phyloP scores from a whole-genome alignment of 2,797 vertebrate genomes.

The Euthynnus affinis region DNA sequence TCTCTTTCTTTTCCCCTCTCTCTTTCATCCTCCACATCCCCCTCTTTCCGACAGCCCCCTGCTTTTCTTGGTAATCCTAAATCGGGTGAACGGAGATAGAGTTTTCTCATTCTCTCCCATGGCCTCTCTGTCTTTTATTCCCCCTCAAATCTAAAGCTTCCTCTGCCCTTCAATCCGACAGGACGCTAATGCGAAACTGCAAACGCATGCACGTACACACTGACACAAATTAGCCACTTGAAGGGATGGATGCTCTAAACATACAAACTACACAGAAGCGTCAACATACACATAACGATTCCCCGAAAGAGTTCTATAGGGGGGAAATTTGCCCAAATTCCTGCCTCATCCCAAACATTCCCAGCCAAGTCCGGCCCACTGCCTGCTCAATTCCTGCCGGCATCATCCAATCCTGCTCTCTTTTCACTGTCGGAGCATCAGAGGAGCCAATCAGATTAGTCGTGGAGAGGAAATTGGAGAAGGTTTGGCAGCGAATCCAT shows the following conservation, averaged over 20 bases:
- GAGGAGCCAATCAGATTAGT: constrained; percentile 84
- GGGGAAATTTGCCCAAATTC: constrained; percentile 72
- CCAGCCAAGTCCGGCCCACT: constrained; percentile 71
- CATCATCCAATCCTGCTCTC: constrained; percentile 75
- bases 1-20: constrained; percentile 38
- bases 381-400: constrained; percentile 69
- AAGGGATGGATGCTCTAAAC: constrained; percentile 64
- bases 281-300: constrained; percentile 79
- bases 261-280: constrained; percentile 80
- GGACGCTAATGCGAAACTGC: constrained; percentile 43
- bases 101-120: constrained; percentile 67
- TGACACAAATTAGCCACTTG: constrained; percentile 45
- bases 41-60: constrained; percentile 57
- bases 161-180: constrained; percentile 57
- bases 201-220: not conserved
- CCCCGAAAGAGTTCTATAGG: constrained; percentile 61
- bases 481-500: constrained; percentile 77
- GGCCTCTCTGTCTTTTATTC: constrained; percentile 64
- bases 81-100: constrained; percentile 75
- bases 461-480: constrained; percentile 81
- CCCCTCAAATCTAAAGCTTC: constrained; percentile 75
- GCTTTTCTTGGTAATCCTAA: constrained; percentile 80
- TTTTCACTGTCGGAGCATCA: constrained; percentile 76
- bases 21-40: constrained; percentile 51
- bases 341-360: constrained; percentile 74